Evolutionary conservation across 1,140 invertebrate species (phyloP), one percentile per base, ranked within the genome.

Genomic region (Hyposmocoma kahamanoa): DNA sequence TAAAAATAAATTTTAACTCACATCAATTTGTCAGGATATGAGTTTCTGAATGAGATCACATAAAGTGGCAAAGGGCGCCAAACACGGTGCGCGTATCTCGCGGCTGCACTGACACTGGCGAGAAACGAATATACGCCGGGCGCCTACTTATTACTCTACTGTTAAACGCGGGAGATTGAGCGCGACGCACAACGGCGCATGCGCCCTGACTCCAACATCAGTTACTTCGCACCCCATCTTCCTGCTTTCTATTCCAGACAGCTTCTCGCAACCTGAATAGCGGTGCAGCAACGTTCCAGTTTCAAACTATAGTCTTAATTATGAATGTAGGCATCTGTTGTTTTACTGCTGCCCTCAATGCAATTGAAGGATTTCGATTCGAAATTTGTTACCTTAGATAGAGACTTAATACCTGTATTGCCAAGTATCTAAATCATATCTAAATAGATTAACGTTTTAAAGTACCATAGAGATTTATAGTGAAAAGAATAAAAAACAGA

Each of bases 21-120:
- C 74, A 61, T 66, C 30, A 66, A 54, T 62, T 20, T 58, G 49
- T 50, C 53, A 50, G 50, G 56, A 59, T 57, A 56, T 58, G 42
- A 57, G 55, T 55, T 59, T 54, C 51, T 62, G 48, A 52, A 63
- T 62, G 65, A 73, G 64, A 73, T 75, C 72, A 73, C 68, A 62
- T 56, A 56, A 38, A 61, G 32, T 28, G 41, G 46, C 44, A 47
- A 15, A 11, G 49, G 22, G 42, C 19, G 19, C 43, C 24, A 45
- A 52, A 42, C 56, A 42, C 42, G 47, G 68, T 52, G 46, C 62
- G 59, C 60, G 58, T 63, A 47, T 65, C 26, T 56, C 74, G 67
- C 65, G 57, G 67, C 51, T 66, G 56, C 57, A 68, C 62, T 63
- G 48, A 30, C 28, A 10, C 13, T 78, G 60, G 45, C 62, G 62